phyloP scores from a whole-genome alignment of 2,888 invertebrate species.

The Drosophila lutescens region DNA sequence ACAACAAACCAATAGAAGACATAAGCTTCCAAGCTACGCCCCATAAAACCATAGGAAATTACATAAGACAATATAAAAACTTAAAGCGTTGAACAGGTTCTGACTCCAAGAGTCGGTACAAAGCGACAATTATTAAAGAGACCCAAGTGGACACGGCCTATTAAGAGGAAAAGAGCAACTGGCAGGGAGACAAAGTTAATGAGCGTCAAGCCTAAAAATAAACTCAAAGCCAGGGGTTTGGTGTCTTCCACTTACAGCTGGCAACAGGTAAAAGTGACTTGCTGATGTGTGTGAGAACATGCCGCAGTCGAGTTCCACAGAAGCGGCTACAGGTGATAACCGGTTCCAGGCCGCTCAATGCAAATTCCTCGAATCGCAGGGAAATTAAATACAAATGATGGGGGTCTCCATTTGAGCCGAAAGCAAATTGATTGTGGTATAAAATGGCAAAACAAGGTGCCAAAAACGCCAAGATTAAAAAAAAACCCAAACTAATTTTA shows the following conservation, averaged over 20 bases:
- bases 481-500: not conserved
- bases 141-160: conserved; percentile 44
- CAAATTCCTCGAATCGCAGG: conserved; percentile 46
- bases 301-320: conserved; percentile 30
- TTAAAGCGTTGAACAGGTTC: conserved; percentile 10
- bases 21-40: conserved; percentile 36
- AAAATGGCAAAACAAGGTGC: not conserved
- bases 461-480: not conserved
- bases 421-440: not conserved
- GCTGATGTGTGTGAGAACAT: conserved; percentile 54
- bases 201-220: conserved; percentile 61
- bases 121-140: conserved; percentile 51
- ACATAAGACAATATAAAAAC: conserved; percentile 25
- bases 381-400: conserved; percentile 21
- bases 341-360: conserved; percentile 53
- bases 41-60: conserved; percentile 35
- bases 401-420: not conserved
- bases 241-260: conserved; percentile 4
- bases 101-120: not conserved
- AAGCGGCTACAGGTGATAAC: conserved; percentile 50
- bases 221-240: conserved; percentile 21
- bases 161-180: conserved; percentile 19
- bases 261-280: conserved; percentile 38
- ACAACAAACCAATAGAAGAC: conserved; percentile 23
- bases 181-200: conserved; percentile 51